Evolutionary conservation across 1,140 invertebrate species (phyloP), one percentile per base, ranked within the genome.

Genomic region (Drosophila pseudoobscura): DNA sequence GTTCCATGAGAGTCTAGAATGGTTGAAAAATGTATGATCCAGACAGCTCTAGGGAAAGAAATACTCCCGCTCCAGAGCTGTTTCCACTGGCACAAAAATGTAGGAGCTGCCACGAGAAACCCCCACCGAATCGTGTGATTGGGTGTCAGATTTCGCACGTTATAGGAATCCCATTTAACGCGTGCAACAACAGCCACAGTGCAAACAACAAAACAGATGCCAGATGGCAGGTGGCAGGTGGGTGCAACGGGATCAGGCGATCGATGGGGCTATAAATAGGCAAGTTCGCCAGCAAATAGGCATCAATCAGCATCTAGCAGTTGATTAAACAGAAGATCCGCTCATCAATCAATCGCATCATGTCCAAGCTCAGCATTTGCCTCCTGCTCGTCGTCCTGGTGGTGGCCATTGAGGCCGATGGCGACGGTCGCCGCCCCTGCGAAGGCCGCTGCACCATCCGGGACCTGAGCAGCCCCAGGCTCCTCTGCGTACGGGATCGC

Each of bases 331-430:
- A 41, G n/a, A 53, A 55, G 45, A 41, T 41, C 46, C 6, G 1
- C 3, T 44, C 13, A 15, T 7, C 24, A 20, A 0, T 17, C 11
- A 46, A 9, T 15, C 35, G 4, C 50, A 75, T 20, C 63, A 87
- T 88, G 83, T 56, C 56, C 47, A 83, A 88, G 72, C 39, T 79
- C 11, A 83, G 59, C 52, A 53, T 75, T 29, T 58, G 61, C 31
- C 43, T 83, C 3, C 63, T 76, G 24, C 50, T 77, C 8, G 51
- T 69, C 6, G 24, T 69, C 45, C 52, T 69, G 65, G 35, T 39
- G 35, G 22, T 41, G 9, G 52, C 51, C 45, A 45, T 63, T 44
- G 52, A 71, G 65, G 73, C 62, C 0, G 13, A 17, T 11, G 52
- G 52, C n/a, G 15, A 22, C 11, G 4, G 6, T 1, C 43, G 13